These are phyloP conservation scores for Python bivittatus DNA, from an alignment of 2,113 vertebrate species.

Conservation along the genomic window DNA sequence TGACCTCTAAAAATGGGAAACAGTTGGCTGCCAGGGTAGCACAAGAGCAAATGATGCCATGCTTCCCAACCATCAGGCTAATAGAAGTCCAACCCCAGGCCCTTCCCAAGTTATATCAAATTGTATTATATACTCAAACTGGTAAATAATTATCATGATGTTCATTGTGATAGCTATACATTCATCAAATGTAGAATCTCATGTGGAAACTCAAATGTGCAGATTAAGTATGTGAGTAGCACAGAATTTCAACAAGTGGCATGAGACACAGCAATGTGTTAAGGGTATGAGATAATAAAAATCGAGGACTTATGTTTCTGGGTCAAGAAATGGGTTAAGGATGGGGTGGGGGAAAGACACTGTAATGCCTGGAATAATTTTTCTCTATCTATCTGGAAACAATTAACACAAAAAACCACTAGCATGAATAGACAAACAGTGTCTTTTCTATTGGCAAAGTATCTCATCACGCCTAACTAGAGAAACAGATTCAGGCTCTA, in stretches of 20 bases:
- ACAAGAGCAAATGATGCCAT: no score
- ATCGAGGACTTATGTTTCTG: not conserved
- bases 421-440: not conserved
- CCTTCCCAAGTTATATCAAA: not conserved
- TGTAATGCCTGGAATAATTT: not conserved
- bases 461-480: not conserved
- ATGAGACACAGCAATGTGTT: not conserved
- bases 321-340: not conserved
- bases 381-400: not conserved
- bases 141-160: not conserved
- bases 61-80: not conserved
- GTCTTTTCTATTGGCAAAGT: not conserved
- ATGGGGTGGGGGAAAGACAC: not conserved
- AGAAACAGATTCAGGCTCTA: not conserved
- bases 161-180: not conserved
- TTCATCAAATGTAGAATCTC: not conserved
- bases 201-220: not conserved
- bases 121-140: not conserved
- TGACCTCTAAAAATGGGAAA: not conserved
- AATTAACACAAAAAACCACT: not conserved
- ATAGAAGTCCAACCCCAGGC: not conserved
- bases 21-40: no score
- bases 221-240: not conserved
- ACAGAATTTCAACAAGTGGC: not conserved
- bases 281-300: not conserved